Conservation (phyloP, 2,113 vertebrate species). For the Anseranas semipalmata region DNA sequence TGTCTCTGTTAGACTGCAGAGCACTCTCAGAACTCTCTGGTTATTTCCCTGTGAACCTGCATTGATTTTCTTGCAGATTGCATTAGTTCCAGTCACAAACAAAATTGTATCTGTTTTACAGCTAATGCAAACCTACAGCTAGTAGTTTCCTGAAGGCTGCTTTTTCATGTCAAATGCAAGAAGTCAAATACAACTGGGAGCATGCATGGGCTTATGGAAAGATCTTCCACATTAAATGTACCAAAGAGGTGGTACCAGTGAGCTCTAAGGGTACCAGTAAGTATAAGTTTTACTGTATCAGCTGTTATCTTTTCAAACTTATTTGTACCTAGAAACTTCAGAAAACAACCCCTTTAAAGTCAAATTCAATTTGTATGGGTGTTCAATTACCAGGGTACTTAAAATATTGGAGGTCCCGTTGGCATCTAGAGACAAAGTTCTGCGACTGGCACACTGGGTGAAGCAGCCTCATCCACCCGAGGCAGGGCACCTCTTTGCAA, state of each 20-base stretch:
- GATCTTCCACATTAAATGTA: not conserved
- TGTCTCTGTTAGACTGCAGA: constrained; percentile 9
- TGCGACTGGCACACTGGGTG: not conserved
- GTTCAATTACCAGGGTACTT: not conserved
- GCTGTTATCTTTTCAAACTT: not conserved
- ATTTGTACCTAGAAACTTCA: not conserved
- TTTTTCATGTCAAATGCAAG: not conserved
- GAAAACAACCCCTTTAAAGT: not conserved
- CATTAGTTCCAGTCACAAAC: constrained; percentile 66
- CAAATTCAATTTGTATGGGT: not conserved
- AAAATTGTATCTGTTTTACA: constrained; percentile 35
- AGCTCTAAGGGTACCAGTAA: not conserved
- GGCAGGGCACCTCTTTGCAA: not conserved
- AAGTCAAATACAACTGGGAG: not conserved
- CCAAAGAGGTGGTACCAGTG: not conserved
- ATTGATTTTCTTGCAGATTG: constrained; percentile 72
- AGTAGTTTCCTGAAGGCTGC: constrained; percentile 15
- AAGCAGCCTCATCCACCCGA: not conserved
- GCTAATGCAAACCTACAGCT: constrained; percentile 50
- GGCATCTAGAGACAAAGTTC: not conserved
- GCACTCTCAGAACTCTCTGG: not conserved
- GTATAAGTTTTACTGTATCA: not conserved
- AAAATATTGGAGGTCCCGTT: not conserved
- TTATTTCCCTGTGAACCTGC: constrained; percentile 52
- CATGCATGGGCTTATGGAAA: not conserved